phyloP scores from a whole-genome alignment of 2,888 invertebrate species.

The Hypsopygia costalis region DNA sequence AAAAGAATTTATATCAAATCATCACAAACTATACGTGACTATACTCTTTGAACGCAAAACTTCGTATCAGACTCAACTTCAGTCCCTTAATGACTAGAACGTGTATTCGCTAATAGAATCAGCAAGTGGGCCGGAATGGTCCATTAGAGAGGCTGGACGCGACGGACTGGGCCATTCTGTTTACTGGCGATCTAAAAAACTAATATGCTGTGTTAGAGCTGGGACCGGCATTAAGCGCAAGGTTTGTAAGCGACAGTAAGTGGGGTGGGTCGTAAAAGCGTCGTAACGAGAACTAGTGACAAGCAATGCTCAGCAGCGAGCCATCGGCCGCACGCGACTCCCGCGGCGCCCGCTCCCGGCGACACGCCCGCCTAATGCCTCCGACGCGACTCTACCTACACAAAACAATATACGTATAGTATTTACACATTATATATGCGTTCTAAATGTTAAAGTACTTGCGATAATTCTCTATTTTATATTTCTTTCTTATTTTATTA shows the following conservation, averaged over 20 bases:
- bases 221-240: slow-evolving; percentile 57
- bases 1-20: too few relatives aligned
- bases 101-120: slow-evolving; percentile 51
- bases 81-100: slow-evolving; percentile 18
- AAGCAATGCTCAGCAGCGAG: slow-evolving; percentile 41
- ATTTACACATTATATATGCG: too few relatives aligned
- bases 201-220: slow-evolving; percentile 41
- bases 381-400: not conserved
- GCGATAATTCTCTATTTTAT: too few relatives aligned
- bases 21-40: too few relatives aligned
- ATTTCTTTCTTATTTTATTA: too few relatives aligned
- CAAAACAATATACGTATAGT: not conserved
- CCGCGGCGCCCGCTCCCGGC: slow-evolving; percentile 41
- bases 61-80: not conserved
- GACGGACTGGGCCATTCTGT: slow-evolving; percentile 33
- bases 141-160: slow-evolving; percentile 33
- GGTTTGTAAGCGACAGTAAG: slow-evolving; percentile 44
- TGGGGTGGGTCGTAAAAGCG: slow-evolving; percentile 56
- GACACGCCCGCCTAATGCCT: slow-evolving; percentile 27
- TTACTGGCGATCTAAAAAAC: slow-evolving; percentile 49
- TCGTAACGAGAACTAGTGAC: slow-evolving; percentile 46
- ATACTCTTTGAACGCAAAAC: too few relatives aligned
- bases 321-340: slow-evolving; percentile 55
- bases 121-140: slow-evolving; percentile 37
- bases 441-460: too few relatives aligned